Evolutionary conservation across 2,113 vertebrate species (phyloP).

Genomic region (Lepisosteus oculatus): DNA sequence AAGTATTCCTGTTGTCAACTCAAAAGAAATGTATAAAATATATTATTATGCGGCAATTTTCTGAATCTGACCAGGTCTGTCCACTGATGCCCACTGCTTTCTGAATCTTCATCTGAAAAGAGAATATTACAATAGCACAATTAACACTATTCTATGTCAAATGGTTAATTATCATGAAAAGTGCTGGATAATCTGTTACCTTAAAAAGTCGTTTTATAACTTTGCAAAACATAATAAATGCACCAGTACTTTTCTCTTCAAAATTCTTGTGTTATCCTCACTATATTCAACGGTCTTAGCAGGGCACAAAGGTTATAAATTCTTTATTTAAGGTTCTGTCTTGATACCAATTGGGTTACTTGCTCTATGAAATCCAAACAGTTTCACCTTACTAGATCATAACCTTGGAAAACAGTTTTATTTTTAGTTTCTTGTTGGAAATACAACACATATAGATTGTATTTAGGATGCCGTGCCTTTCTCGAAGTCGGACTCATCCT

Average conservation of each 20-base stretch:
- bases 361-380: too few relatives aligned
- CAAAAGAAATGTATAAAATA: neutral
- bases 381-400: too few relatives aligned
- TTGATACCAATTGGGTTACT: too few relatives aligned
- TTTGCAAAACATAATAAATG: neutral
- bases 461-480: too few relatives aligned
- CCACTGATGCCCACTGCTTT: slow-evolving; percentile 19
- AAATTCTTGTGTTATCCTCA: neutral
- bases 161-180: too few relatives aligned
- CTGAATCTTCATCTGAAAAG: slow-evolving; percentile 32
- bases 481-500: slow-evolving; percentile 29
- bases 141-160: neutral
- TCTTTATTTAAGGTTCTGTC: too few relatives aligned
- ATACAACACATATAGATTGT: too few relatives aligned
- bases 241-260: neutral
- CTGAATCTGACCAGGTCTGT: slow-evolving; percentile 16
- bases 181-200: too few relatives aligned
- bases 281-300: too few relatives aligned
- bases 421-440: too few relatives aligned
- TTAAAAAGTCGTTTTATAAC: neutral
- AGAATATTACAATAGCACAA: neutral
- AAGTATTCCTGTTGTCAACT: neutral
- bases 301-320: too few relatives aligned
- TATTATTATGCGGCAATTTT: neutral
- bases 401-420: too few relatives aligned